These are phyloP conservation scores for Chelidonichthys spinosus DNA, from an alignment of 2,797 vertebrate genomes.

Conservation along the genomic window DNA sequence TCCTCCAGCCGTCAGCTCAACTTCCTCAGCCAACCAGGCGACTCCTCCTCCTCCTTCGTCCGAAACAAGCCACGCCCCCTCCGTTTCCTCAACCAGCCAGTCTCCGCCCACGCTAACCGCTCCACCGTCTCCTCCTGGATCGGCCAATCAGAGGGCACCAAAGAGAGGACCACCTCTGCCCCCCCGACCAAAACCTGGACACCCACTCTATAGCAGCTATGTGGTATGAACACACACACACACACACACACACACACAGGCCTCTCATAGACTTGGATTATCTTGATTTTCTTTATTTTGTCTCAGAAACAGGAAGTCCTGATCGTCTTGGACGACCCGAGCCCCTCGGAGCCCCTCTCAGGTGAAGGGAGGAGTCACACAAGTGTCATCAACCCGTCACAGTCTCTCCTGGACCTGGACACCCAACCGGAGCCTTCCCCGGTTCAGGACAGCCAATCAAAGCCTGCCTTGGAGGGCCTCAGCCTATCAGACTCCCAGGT, in stretches of 20 bases:
- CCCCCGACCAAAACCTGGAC: constrained; percentile 93
- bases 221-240: constrained; percentile 74
- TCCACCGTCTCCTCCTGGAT: constrained; percentile 69
- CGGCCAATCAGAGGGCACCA: constrained; percentile 71
- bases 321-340: constrained; percentile 75
- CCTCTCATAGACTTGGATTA: neutral
- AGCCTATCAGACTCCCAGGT: constrained; percentile 60
- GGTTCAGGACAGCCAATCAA: constrained; percentile 52
- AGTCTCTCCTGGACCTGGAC: constrained; percentile 66
- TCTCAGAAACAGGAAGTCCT: constrained; percentile 79
- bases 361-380: constrained; percentile 26
- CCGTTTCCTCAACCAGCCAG: constrained; percentile 78
- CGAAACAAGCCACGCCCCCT: constrained; percentile 64
- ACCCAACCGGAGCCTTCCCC: constrained; percentile 32
- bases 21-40: constrained; percentile 49
- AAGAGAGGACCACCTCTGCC: constrained; percentile 91
- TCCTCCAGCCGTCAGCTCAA: constrained; percentile 77
- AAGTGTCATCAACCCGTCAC: constrained; percentile 18
- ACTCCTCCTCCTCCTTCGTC: constrained; percentile 79
- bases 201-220: constrained; percentile 89
- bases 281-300: neutral
- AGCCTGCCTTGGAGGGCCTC: constrained; percentile 39
- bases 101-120: constrained; percentile 38
- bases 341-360: constrained; percentile 22
- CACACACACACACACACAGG: neutral